Percentiles rank a stretch among this genome's conserved stretches.
Conservation (phyloP, 2,113 vertebrate species). For the Lucifuga dentata region DNA sequence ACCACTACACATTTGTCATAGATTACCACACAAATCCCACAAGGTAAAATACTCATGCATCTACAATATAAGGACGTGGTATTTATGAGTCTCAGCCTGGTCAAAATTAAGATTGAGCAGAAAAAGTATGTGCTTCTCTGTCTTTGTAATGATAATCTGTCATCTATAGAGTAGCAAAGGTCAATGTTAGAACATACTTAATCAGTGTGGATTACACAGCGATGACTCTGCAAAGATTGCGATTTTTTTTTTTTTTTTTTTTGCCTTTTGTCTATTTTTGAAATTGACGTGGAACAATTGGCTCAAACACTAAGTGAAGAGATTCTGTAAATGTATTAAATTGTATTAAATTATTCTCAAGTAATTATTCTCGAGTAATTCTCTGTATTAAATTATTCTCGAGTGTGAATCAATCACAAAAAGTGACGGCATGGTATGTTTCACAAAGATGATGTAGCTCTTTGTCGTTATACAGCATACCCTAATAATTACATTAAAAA, state of each 20-base stretch:
- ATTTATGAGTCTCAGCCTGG: conserved; percentile 18
- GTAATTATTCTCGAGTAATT: too few relatives aligned
- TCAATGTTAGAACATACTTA: conserved; percentile 12
- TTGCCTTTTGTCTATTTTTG: conserved; percentile 6
- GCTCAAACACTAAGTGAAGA: conserved; percentile 16
- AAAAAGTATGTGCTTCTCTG: conserved; percentile 3
- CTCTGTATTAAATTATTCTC: too few relatives aligned
- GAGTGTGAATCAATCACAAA: too few relatives aligned
- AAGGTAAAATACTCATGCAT: conserved; percentile 38
- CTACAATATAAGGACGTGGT: conserved; percentile 31
- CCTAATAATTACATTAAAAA: too few relatives aligned
- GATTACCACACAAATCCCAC: conserved; percentile 40
- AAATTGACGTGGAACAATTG: conserved; percentile 14
- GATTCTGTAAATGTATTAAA: too few relatives aligned
- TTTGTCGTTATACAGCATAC: too few relatives aligned
- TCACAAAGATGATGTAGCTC: too few relatives aligned
- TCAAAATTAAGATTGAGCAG: conserved; percentile 9
- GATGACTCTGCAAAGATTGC: conserved; percentile 30
- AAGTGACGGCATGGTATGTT: too few relatives aligned
- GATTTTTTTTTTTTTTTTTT: too few relatives aligned
- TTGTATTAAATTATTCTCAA: too few relatives aligned
- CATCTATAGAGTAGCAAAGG: background rate
- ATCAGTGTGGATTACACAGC: conserved; percentile 27
- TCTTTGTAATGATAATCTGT: background rate
- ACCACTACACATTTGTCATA: conserved; percentile 45